Base-by-base conservation (phyloP, 2,888 invertebrate genomes). In the Metalampra italica region DNA sequence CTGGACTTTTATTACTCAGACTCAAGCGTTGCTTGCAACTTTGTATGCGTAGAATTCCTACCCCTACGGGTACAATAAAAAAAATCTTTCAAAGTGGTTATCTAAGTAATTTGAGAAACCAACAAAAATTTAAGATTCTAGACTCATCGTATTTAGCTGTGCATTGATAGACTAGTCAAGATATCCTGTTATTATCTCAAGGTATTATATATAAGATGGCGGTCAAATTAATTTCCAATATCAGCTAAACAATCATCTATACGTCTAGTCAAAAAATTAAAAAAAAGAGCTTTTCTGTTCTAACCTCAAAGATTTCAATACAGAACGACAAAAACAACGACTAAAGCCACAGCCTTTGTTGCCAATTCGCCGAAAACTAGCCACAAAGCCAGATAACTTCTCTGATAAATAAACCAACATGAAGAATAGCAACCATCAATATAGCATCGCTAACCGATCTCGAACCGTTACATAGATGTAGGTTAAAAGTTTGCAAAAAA, bases 381-480 rank as follows among this genome's bases (percentile, higher is more conserved):
- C 40, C 22, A 11, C 39, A 40, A 22, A 36, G 22, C n/a, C 11
- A 36, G 36, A n/a, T n/a, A 9, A 36, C n/a, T 36, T n/a, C n/a
- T 36, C 3, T 36, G n/a, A 8, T 36, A 22, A 22, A 36, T 36
- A 3, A 36, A n/a, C 36, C 36, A 7, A n/a, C 2, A n/a, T n/a
- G n/a, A n/a, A 36, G 36, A 36, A 22, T 22, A 22, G 32, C n/a
- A 43, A 32, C 9, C 22, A 29, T 44, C 36, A 37, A 15, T 22
- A 11, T 13, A 9, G 9, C 29, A 36, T 32, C 41, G 48, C 52
- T 52, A 54, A 60, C 56, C 54, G 57, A 64, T 59, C 56, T 34
- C 44, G 53, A 52, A 62, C 71, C 67, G 70, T 73, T 73, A 69
- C 47, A 43, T 22, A 55, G 46, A 72, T 65, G 64, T 73, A 54